Evolutionary conservation across 2,888 invertebrate genomes (phyloP).

Genomic region (Disparrhopalites patrizii): DNA sequence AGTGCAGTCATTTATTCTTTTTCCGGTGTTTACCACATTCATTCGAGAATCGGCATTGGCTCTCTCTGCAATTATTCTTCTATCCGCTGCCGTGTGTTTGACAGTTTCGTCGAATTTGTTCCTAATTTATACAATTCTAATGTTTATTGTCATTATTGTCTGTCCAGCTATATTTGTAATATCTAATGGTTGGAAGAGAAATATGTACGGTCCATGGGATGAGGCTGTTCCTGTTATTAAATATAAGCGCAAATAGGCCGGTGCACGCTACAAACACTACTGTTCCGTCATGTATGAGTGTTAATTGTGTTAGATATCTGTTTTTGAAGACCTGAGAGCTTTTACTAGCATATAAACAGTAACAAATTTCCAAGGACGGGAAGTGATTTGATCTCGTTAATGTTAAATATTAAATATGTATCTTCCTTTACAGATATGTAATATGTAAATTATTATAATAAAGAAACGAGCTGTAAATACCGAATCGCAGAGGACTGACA

Average conservation of each 20-base stretch:
- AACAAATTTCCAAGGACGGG: too few species aligned
- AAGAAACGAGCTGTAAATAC: too few species aligned
- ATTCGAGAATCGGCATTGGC: slow-evolving; percentile 57
- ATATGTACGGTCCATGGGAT: slow-evolving; percentile 97
- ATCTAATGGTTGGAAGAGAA: slow-evolving; percentile 77
- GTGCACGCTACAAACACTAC: too few species aligned
- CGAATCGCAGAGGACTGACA: too few species aligned
- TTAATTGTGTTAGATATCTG: too few species aligned
- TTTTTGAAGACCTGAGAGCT: too few species aligned
- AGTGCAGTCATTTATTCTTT: slow-evolving; percentile 81
- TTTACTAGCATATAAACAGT: too few species aligned
- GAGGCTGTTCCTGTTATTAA: slow-evolving; percentile 61
- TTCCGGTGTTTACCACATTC: slow-evolving; percentile 71
- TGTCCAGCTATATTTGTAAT: slow-evolving; percentile 66
- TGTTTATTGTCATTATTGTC: slow-evolving; percentile 64
- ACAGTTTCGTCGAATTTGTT: slow-evolving; percentile 53
- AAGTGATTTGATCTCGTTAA: too few species aligned
- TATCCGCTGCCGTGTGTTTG: slow-evolving; percentile 55
- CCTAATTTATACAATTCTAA: slow-evolving; percentile 60
- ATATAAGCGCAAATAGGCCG: slow-evolving; percentile 3
- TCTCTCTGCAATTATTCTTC: slow-evolving; percentile 57
- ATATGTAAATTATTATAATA: too few species aligned
- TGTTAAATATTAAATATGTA: too few species aligned
- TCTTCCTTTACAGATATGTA: too few species aligned
- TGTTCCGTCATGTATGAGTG: too few species aligned